These are phyloP conservation scores for Ophioninae sp. DNA, from an alignment of 2,888 invertebrate genomes.

Conservation along the genomic window DNA sequence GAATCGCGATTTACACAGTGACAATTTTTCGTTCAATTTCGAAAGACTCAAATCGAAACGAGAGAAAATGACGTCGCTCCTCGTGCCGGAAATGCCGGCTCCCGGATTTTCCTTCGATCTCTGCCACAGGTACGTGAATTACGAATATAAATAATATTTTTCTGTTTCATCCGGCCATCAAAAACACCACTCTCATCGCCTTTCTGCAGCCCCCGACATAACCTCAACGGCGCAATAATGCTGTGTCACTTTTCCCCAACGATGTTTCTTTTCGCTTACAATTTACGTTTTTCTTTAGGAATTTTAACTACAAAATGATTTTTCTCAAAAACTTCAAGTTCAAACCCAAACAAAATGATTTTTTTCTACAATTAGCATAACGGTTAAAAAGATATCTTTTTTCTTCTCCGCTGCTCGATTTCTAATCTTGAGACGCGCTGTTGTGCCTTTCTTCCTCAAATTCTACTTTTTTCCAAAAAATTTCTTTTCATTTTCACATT, in stretches of 20 bases:
- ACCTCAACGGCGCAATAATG: conserved; percentile 74
- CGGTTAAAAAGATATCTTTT: too few species aligned
- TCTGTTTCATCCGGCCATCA: neutral
- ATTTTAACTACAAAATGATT: neutral
- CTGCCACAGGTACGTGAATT: conserved; percentile 86
- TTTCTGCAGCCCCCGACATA: conserved; percentile 57
- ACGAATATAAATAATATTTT: neutral
- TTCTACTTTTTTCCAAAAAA: neutral
- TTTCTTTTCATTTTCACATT: neutral
- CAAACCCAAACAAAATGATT: neutral
- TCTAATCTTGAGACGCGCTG: too few species aligned
- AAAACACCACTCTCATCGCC: neutral
- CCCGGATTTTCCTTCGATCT: conserved; percentile 94
- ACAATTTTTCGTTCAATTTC: neutral
- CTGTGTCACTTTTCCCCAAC: conserved; percentile 75
- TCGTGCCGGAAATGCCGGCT: conserved; percentile 86
- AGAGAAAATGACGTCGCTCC: conserved; percentile 85
- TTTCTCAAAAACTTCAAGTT: too few species aligned
- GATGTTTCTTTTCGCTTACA: neutral
- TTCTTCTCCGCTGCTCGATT: too few species aligned
- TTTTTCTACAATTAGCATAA: too few species aligned
- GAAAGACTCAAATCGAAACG: neutral
- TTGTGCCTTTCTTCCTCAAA: too few species aligned
- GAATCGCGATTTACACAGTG: neutral
- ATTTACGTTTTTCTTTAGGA: neutral